Percentiles rank a stretch among this genome's conserved stretches.
These are phyloP conservation scores for Rhynchophorus ferrugineus DNA, from an alignment of 1,140 invertebrate genomes.

Conservation along the genomic window DNA sequence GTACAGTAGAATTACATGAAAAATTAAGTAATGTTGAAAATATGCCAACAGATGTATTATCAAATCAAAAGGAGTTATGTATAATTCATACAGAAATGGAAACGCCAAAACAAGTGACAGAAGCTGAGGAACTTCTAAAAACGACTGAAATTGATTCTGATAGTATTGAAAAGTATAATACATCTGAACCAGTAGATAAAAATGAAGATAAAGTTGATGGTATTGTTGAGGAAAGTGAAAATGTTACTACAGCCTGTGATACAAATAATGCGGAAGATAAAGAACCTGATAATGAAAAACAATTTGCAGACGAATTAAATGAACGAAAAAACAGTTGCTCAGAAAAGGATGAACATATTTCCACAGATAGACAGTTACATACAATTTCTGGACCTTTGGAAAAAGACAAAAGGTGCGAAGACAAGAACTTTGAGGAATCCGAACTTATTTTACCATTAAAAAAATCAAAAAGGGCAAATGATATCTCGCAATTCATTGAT, in stretches of 20 bases:
- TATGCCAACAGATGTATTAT: too few species aligned
- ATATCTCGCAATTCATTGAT: not conserved
- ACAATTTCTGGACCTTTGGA: not conserved
- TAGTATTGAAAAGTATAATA: too few species aligned
- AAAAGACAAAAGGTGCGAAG: not conserved
- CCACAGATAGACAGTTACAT: not conserved
- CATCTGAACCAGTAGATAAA: not conserved
- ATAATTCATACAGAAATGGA: too few species aligned
- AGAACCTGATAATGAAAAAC: not conserved
- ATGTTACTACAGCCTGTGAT: not conserved
- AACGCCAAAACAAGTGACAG: too few species aligned
- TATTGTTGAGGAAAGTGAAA: not conserved
- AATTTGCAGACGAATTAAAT: not conserved
- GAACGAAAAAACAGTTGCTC: not conserved
- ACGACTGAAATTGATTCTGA: too few species aligned
- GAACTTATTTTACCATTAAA: conserved; percentile 23
- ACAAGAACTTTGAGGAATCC: not conserved
- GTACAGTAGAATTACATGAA: too few species aligned
- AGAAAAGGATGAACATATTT: too few species aligned
- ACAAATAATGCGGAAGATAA: not conserved
- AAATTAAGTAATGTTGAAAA: too few species aligned
- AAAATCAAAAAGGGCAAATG: conserved; percentile 20
- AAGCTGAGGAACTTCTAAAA: too few species aligned
- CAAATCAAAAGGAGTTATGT: too few species aligned
- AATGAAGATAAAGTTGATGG: not conserved